Evolutionary conservation across 2,113 vertebrate species (phyloP).

Genomic region (Irena cyanogastra): DNA sequence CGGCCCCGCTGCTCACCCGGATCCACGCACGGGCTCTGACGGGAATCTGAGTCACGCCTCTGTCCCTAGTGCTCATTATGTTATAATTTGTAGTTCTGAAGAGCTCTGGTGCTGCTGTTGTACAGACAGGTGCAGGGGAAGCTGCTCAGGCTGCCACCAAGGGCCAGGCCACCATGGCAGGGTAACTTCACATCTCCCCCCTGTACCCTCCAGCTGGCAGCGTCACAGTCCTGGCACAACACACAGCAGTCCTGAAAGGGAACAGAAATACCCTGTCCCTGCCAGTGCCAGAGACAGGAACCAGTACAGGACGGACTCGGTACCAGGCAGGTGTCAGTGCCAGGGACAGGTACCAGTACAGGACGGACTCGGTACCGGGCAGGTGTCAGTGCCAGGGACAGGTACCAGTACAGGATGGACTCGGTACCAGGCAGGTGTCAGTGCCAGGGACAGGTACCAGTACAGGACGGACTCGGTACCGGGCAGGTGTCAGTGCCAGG

Average conservation of each 20-base stretch:
- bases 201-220: accelerated
- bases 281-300: too few species aligned
- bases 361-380: not conserved
- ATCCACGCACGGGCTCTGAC: too few species aligned
- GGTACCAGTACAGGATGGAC: not conserved
- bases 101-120: not conserved
- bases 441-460: too few species aligned
- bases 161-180: accelerated
- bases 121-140: not conserved
- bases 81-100: not conserved
- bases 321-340: not conserved
- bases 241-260: accelerated
- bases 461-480: not conserved
- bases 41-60: not conserved
- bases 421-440: too few species aligned
- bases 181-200: accelerated
- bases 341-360: not conserved
- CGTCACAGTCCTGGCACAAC: accelerated
- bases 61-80: not conserved
- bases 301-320: not conserved
- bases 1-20: not conserved
- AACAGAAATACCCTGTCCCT: accelerated
- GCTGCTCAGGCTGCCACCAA: not conserved
- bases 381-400: not conserved
- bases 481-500: too few species aligned